Conservation (phyloP, 2,797 vertebrate species). For the Sylvilagus floridanus region DNA sequence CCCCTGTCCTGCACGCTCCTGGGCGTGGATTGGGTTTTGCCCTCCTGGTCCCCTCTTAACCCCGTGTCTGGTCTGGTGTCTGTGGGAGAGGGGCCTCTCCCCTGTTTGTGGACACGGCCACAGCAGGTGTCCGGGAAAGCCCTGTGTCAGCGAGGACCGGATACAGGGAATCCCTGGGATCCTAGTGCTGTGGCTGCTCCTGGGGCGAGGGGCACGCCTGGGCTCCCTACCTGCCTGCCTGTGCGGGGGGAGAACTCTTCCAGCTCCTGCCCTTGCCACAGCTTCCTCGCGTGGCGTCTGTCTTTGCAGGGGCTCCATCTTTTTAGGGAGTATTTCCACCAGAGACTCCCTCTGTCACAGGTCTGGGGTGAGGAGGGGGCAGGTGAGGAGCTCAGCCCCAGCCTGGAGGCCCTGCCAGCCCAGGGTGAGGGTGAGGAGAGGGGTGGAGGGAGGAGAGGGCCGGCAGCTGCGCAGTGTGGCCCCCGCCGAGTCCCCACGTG, state of each 20-base stretch:
- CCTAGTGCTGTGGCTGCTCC: background rate
- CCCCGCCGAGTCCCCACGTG: background rate
- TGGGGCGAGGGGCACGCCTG: background rate
- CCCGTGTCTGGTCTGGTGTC: no score
- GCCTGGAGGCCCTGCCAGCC: no score
- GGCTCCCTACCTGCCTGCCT: background rate
- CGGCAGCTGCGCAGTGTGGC: no score
- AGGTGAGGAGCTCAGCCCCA: no score
- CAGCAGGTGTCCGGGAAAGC: background rate
- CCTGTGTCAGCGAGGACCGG: background rate
- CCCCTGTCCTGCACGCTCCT: rapidly evolving
- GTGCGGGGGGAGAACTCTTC: background rate
- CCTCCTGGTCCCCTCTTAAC: no score
- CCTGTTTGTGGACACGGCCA: background rate
- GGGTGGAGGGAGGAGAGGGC: background rate
- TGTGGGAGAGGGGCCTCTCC: background rate
- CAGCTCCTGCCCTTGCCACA: background rate
- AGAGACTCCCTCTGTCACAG: no score
- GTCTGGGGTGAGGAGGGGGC: background rate
- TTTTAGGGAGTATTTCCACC: background rate
- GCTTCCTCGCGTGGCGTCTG: background rate
- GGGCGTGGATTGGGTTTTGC: background rate
- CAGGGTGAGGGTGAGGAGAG: no score
- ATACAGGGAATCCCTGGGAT: background rate
- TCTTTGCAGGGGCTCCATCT: background rate